Base-by-base conservation (phyloP, 2,113 vertebrate genomes). In the Eleginops maclovinus region DNA sequence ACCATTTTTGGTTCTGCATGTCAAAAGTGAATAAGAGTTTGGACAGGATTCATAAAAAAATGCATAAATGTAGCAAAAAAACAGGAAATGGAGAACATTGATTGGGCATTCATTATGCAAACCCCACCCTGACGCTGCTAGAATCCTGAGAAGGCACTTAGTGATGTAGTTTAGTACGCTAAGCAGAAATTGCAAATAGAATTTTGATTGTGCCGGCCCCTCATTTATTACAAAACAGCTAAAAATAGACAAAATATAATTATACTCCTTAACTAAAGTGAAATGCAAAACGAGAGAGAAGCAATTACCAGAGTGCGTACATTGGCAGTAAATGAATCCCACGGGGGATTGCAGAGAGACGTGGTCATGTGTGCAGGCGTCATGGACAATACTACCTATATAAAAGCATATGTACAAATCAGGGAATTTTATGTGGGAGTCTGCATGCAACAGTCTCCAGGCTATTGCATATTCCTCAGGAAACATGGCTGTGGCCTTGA, bases 241-340 rank as follows among this genome's bases (percentile, higher is more conserved):
- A 85, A 89, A 88, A 88, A 79, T 63, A 87, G 65, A 81, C 47
- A 3, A 80, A 75, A 59, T 69, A 72, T 82, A 81, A 90, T 89
- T 80, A 83, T 31, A 62, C 63, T 75, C 59, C 21, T 60, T 86
- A 82, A 84, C 85, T 79, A 82, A 83, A 86, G 60, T 8, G 19
- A 72, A 85, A 83, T 49, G 65, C 54, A 13, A 62, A 75, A 79
- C 9, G 49, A 78, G 79, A 78, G 79, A 68, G 50, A 54, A n/a
- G 78, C 59, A 70, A 84, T 90, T 82, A 81, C 61, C 59, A 43
- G 16, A 21, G 61, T 41, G 60, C 12, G 44, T 65, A 92, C 84
- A 86, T 77, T 72, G 65, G 72, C n/a, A 59, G 70, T 73, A 87
- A 84, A 87, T 92, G 67, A 85, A 79, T 70, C 21, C 65, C 68